Conservation (phyloP, 1,140 invertebrate species). For the Paramacrobiotus metropolitanus region DNA sequence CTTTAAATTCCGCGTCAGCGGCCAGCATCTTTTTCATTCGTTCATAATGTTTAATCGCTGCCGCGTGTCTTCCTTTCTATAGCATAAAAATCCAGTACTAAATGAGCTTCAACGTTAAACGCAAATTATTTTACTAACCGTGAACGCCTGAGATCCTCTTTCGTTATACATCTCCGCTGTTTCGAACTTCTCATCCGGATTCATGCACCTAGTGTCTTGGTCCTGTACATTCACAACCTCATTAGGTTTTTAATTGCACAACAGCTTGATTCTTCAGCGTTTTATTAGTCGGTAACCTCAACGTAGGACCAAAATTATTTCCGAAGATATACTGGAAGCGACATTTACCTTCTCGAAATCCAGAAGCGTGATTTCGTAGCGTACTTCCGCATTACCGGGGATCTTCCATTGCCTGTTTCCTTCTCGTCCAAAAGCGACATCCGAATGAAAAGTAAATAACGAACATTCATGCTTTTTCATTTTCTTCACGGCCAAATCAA, state of each 20-base stretch:
- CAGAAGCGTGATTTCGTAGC: constrained; percentile 53
- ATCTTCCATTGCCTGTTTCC: constrained; percentile 47
- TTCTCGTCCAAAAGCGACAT: constrained; percentile 51
- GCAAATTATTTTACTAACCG: constrained; percentile 9
- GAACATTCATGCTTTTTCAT: constrained; percentile 62
- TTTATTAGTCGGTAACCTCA: not conserved
- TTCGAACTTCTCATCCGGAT: constrained; percentile 46
- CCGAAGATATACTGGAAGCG: constrained; percentile 7
- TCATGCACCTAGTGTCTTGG: constrained; percentile 55
- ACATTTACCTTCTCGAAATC: constrained; percentile 49
- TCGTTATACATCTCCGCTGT: constrained; percentile 59
- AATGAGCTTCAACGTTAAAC: constrained; percentile 4
- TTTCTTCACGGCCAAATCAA: constrained; percentile 59
- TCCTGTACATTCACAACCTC: constrained; percentile 22
- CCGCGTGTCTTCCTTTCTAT: constrained; percentile 38
- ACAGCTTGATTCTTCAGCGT: not conserved
- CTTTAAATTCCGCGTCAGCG: constrained; percentile 24
- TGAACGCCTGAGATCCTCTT: constrained; percentile 75
- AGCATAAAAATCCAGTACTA: constrained; percentile 8
- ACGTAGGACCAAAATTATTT: constrained; percentile 3
- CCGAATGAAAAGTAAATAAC: constrained; percentile 41
- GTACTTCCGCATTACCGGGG: constrained; percentile 46
- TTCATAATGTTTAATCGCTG: constrained; percentile 72
- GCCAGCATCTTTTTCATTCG: constrained; percentile 37
- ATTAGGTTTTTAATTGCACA: not conserved